These are phyloP conservation scores for Anastrepha ludens DNA, from an alignment of 1,140 invertebrate species.

Conservation along the genomic window DNA sequence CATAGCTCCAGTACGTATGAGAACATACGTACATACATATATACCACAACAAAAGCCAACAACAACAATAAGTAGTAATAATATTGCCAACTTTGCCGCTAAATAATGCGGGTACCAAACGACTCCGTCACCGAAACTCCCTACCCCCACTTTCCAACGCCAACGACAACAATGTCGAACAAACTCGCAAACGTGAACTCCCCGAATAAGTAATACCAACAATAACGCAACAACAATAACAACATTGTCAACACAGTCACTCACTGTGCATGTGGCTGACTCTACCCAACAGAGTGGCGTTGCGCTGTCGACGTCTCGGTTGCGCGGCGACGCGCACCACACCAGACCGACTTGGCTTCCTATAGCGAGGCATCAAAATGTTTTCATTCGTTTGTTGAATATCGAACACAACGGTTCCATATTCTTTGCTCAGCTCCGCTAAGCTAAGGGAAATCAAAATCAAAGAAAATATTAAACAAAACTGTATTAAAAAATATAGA, in stretches of 20 bases:
- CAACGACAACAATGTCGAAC: background rate
- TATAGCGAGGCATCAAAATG: conserved; percentile 39
- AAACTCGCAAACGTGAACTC: conserved; percentile 16
- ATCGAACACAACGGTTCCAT: conserved; percentile 70
- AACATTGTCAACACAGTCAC: conserved; percentile 18
- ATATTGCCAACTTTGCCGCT: background rate
- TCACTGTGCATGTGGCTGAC: conserved; percentile 10
- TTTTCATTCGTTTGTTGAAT: conserved; percentile 74
- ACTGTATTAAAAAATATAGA: conserved; percentile 53
- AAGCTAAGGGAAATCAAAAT: conserved; percentile 47
- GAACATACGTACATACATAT: background rate
- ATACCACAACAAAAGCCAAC: background rate
- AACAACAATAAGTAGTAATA: background rate
- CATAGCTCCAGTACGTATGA: background rate
- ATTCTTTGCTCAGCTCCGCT: conserved; percentile 22
- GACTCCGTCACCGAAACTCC: background rate
- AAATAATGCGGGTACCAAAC: background rate
- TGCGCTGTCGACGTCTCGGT: background rate
- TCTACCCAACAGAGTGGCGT: background rate
- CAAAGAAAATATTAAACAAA: conserved; percentile 59
- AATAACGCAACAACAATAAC: conserved; percentile 6
- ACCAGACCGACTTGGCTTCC: conserved; percentile 54
- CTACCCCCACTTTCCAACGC: background rate
- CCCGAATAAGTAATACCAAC: background rate
- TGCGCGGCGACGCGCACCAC: background rate